Base-by-base conservation (phyloP, 2,888 invertebrate species). In the Stenodera caucasica region DNA sequence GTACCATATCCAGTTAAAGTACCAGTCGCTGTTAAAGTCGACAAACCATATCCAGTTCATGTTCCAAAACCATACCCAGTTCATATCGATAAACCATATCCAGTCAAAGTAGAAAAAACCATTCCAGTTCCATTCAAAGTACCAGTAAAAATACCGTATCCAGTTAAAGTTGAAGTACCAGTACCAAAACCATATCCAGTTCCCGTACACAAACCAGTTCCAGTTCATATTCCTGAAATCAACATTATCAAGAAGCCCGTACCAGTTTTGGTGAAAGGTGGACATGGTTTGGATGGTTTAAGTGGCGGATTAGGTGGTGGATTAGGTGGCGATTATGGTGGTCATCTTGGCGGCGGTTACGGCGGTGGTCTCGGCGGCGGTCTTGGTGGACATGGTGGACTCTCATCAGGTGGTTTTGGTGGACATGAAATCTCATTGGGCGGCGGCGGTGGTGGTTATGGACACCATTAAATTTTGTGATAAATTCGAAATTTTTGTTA, bases 31-130 rank as follows among this genome's bases (percentile, higher is more conserved):
- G 82, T 84, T 0, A 81, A 82, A 26, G 80, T 84, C 57, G 85
- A 83, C 81, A 84, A 83, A 80, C 86, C 86, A 50, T 86, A 86
- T 81, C 85, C 87, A 59, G 86, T 87, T 15, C 84, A 84, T 69
- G 86, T 86, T 45, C 86, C 85, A 3, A 82, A 83, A 78, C 88
- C 88, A 15, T 85, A 85, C 81, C 85, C 85, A 67, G 85, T 86
- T n/a, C 82, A 79, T 57, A 76, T 84, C 2, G 84, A 84, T 68
- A 83, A 75, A 73, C 84, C 79, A 53, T 71, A 81, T 64, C 82
- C 84, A 45, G 78, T 83, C 15, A 67, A 78, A 11, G 82, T 85
- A 4, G 84, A 84, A 75, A 86, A 79, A 52, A 63, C 70, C 53
- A 62, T 73, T 9, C 73, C 75, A 26, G 66, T 68, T 12, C 80